Percentiles rank a stretch among this genome's conserved stretches.
Evolutionary conservation across 2,888 invertebrate genomes (phyloP).

Genomic region (Alloscopus bannaensis): DNA sequence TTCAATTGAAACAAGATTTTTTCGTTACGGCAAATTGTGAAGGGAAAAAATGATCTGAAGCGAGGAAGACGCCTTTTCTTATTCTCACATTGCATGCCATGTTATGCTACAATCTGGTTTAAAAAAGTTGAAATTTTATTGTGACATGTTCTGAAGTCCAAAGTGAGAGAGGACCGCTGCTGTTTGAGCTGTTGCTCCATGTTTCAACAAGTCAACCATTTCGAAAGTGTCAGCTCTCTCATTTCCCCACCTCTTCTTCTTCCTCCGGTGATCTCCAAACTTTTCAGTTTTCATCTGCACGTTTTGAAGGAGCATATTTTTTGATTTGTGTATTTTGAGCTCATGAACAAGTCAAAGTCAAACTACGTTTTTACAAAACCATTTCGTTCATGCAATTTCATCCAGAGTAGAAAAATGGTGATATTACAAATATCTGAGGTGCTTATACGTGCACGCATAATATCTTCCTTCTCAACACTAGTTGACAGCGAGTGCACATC

Average conservation of each 20-base stretch:
- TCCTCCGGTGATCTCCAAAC: not conserved
- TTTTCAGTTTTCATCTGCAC: not conserved
- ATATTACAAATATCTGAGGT: no score
- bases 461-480: no score
- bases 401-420: no score
- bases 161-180: not conserved
- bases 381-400: no score
- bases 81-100: not conserved
- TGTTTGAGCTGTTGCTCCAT: not conserved
- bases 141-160: slow-evolving; percentile 18
- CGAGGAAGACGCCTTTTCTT: slow-evolving; percentile 38
- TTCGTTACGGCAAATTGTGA: slow-evolving; percentile 35
- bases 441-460: no score
- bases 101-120: slow-evolving; percentile 33
- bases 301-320: no score
- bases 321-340: no score
- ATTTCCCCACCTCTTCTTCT: not conserved
- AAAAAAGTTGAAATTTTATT: slow-evolving; percentile 37
- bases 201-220: slow-evolving; percentile 34
- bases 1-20: slow-evolving; percentile 45
- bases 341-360: no score
- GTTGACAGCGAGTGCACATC: no score
- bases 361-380: no score
- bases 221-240: slow-evolving; percentile 6
- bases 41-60: slow-evolving; percentile 17